Conservation (phyloP, 2,888 invertebrate genomes). For the Xestia c-nigrum region DNA sequence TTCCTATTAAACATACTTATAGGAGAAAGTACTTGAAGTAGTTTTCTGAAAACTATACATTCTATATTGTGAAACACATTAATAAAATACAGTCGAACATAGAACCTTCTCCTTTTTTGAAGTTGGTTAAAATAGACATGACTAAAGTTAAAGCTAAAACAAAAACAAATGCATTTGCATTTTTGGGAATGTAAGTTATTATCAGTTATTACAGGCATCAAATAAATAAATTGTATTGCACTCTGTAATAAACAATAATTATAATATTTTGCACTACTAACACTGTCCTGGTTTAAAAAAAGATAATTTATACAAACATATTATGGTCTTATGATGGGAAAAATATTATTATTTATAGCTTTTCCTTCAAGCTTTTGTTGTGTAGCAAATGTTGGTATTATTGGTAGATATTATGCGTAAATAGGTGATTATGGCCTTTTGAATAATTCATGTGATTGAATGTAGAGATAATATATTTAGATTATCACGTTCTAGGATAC, state of each 20-base stretch:
- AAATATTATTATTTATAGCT: not conserved
- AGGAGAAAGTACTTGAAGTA: not conserved
- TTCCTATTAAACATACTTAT: not conserved
- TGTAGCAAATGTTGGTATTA: not conserved
- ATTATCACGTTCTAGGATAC: too few relatives aligned
- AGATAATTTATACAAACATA: not conserved
- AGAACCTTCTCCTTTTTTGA: too few relatives aligned
- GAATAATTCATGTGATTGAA: conserved; percentile 17
- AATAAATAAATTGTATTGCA: not conserved
- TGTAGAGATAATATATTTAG: not conserved
- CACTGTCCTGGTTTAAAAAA: conserved; percentile 1
- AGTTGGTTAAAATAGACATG: too few relatives aligned
- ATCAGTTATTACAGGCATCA: not conserved
- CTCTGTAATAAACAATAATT: not conserved
- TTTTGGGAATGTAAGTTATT: not conserved
- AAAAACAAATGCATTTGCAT: too few relatives aligned
- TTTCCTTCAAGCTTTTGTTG: not conserved
- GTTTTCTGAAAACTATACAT: not conserved
- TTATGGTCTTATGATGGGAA: too few relatives aligned
- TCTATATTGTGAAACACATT: not conserved
- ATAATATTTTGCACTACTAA: not conserved
- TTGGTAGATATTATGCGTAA: too few relatives aligned
- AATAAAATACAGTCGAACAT: too few relatives aligned
- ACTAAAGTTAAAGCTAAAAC: too few relatives aligned
- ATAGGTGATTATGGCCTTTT: not conserved